Evolutionary conservation across 2,888 invertebrate genomes (phyloP).

Genomic region (Cantharis rustica): DNA sequence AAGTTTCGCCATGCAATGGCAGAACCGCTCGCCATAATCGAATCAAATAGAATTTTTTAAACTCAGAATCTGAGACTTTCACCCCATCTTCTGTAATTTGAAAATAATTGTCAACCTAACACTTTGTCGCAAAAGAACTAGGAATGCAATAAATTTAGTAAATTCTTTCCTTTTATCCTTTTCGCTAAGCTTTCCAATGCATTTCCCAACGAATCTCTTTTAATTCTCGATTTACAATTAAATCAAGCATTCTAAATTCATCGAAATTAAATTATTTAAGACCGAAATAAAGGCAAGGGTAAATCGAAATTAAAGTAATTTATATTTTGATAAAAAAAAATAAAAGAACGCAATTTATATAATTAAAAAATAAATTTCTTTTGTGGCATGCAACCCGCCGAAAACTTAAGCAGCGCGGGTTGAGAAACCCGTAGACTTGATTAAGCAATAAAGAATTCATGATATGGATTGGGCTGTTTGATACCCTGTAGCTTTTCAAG

Average conservation of each 20-base stretch:
- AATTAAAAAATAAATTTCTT: slow-evolving; percentile 13
- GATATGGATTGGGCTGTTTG: slow-evolving; percentile 47
- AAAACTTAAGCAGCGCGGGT: slow-evolving; percentile 18
- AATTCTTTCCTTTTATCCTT: neutral
- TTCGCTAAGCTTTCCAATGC: neutral
- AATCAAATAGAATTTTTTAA: neutral
- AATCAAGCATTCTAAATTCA: neutral
- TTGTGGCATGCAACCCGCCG: slow-evolving; percentile 27
- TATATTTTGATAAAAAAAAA: neutral
- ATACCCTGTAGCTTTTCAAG: slow-evolving; percentile 37
- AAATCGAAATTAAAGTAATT: neutral
- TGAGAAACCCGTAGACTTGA: slow-evolving; percentile 44
- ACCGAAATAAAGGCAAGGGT: neutral
- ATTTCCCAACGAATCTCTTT: neutral
- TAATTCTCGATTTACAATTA: neutral
- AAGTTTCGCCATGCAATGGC: neutral
- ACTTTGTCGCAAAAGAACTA: neutral
- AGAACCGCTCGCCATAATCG: neutral
- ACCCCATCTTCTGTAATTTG: neutral
- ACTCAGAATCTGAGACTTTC: neutral
- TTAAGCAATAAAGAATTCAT: slow-evolving; percentile 58
- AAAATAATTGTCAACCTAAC: neutral
- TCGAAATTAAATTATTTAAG: neutral
- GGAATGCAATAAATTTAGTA: neutral
- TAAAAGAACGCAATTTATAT: slow-evolving; percentile 12